Evolutionary conservation across 1,140 invertebrate genomes (phyloP).

Genomic region (Laupala kohalensis): DNA sequence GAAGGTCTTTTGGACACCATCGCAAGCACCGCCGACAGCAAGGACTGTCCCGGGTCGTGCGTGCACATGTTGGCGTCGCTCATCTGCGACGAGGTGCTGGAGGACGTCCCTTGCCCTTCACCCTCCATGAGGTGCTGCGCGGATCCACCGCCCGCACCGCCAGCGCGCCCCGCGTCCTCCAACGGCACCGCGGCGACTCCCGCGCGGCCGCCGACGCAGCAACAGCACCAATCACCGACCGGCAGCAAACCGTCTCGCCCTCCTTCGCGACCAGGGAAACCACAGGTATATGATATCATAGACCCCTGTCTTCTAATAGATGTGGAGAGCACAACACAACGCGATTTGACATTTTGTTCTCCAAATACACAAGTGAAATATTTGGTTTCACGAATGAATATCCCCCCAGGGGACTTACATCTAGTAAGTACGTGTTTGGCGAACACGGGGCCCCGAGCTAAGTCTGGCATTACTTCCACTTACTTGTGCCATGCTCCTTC

Average conservation of each 20-base stretch:
- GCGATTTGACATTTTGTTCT: too few relatives aligned
- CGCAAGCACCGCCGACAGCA: slow-evolving; percentile 64
- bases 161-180: slow-evolving; percentile 1
- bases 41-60: slow-evolving; percentile 74
- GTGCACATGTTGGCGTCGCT: slow-evolving; percentile 66
- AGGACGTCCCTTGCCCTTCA: slow-evolving; percentile 63
- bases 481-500: too few relatives aligned
- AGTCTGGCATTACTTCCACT: too few relatives aligned
- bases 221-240: neutral
- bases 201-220: neutral
- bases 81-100: slow-evolving; percentile 69
- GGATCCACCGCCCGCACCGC: slow-evolving; percentile 37
- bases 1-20: slow-evolving; percentile 68
- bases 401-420: too few relatives aligned
- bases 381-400: too few relatives aligned
- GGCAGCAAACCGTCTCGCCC: too few relatives aligned
- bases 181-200: slow-evolving; percentile 8
- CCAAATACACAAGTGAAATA: too few relatives aligned
- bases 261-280: neutral
- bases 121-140: slow-evolving; percentile 69
- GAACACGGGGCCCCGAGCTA: too few relatives aligned
- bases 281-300: too few relatives aligned
- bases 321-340: too few relatives aligned
- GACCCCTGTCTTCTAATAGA: too few relatives aligned
- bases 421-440: too few relatives aligned